phyloP scores from a whole-genome alignment of 2,797 vertebrate species.

The Micropoecilia bifurca region DNA sequence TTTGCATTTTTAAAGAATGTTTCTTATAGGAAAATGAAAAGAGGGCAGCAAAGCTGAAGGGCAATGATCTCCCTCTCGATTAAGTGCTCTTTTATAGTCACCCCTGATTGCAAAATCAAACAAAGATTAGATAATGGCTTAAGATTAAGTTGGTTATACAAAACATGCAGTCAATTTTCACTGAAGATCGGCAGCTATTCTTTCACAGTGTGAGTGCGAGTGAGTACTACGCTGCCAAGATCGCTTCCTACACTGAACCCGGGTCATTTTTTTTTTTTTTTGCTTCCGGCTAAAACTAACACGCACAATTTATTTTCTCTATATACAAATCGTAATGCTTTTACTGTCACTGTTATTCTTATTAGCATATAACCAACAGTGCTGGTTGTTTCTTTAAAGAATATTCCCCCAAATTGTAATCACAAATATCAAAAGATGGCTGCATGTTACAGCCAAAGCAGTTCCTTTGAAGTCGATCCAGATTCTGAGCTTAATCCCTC shows the following conservation, averaged over 20 bases:
- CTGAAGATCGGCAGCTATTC: slow-evolving; percentile 33
- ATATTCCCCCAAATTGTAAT: slow-evolving; percentile 32
- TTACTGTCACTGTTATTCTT: background rate
- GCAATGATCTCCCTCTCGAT: slow-evolving; percentile 23
- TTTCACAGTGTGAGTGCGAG: slow-evolving; percentile 22
- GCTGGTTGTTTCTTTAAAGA: slow-evolving; percentile 18
- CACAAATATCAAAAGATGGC: slow-evolving; percentile 48
- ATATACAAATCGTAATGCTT: background rate
- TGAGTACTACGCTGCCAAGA: slow-evolving; percentile 25
- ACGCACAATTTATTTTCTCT: slow-evolving; percentile 18
- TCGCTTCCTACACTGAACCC: slow-evolving; percentile 16
- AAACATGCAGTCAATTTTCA: slow-evolving; percentile 33
- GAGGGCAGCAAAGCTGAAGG: slow-evolving; percentile 40
- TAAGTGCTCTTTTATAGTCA: slow-evolving; percentile 38
- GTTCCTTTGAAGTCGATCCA: slow-evolving; percentile 66
- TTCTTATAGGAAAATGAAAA: slow-evolving; percentile 15
- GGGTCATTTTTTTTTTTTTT: slow-evolving; percentile 16
- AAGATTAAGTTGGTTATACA: slow-evolving; percentile 8
- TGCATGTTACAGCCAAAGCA: slow-evolving; percentile 37
- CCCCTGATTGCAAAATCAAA: slow-evolving; percentile 33
- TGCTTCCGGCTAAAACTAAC: slow-evolving; percentile 12
- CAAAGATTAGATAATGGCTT: slow-evolving; percentile 53
- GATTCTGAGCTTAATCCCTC: slow-evolving; percentile 52
- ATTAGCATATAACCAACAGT: background rate
- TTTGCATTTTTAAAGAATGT: slow-evolving; percentile 23